These are phyloP conservation scores for Elmis aenea DNA, from an alignment of 2,888 invertebrate genomes.

Conservation along the genomic window DNA sequence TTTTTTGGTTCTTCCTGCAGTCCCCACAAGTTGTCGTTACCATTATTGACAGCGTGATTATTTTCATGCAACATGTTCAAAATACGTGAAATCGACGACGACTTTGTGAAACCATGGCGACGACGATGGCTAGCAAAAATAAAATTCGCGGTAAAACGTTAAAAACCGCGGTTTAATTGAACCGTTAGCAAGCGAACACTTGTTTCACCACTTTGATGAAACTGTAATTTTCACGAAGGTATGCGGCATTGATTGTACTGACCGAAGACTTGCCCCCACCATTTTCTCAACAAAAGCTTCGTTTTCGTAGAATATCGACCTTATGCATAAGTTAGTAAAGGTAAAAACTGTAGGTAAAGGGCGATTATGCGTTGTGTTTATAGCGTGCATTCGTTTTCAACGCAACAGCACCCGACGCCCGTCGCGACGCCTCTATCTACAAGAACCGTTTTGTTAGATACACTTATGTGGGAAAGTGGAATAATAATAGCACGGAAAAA, in stretches of 20 bases:
- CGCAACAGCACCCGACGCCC: no score
- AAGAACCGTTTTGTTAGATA: no score
- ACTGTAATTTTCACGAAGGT: conserved; percentile 17
- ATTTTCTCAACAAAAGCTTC: conserved; percentile 15
- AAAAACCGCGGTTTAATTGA: no score
- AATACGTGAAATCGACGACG: conserved; percentile 2
- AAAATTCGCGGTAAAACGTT: conserved; percentile 7
- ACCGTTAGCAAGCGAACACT: no score
- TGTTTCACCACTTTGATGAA: conserved; percentile 4
- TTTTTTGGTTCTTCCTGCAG: conserved; percentile 26
- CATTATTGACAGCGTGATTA: conserved; percentile 11
- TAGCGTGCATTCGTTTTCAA: no score
- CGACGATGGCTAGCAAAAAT: no score
- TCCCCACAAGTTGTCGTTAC: conserved; percentile 29
- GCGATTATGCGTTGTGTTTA: no score
- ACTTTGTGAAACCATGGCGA: not conserved
- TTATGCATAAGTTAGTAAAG: conserved; percentile 11
- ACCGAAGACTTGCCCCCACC: conserved; percentile 26
- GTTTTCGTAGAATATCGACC: conserved; percentile 16
- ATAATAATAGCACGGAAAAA: no score
- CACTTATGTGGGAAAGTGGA: no score
- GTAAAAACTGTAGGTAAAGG: no score
- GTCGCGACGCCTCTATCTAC: no score
- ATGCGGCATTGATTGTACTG: conserved; percentile 29
- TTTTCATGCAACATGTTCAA: conserved; percentile 14